A percentile compares a stretch with the other conserved stretches of the same genome.
Evolutionary conservation across 2,113 vertebrate species (phyloP).

Genomic region (Geococcyx californianus): DNA sequence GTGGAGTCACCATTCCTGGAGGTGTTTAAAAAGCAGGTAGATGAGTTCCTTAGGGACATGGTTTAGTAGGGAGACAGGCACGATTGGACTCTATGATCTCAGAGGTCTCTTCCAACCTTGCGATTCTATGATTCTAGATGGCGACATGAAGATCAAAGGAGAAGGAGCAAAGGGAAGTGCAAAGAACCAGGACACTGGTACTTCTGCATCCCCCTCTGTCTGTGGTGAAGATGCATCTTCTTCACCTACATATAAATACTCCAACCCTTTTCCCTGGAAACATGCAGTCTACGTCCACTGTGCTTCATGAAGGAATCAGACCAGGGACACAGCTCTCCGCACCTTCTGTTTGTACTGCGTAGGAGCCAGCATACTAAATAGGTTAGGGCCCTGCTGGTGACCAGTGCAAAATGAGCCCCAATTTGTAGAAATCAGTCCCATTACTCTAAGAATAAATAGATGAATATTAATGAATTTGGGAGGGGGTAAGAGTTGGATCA

Average conservation of each 20-base stretch:
- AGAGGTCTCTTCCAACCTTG: no score
- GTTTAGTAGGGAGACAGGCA: no score
- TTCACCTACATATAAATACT: background rate
- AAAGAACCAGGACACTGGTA: background rate
- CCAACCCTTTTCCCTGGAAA: background rate
- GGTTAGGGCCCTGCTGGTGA: background rate
- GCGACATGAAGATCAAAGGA: background rate
- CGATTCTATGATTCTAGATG: no score
- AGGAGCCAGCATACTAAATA: background rate
- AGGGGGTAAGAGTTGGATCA: background rate
- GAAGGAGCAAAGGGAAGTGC: background rate
- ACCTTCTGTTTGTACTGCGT: background rate
- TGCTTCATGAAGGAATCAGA: background rate
- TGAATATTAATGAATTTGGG: background rate
- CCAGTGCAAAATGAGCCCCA: background rate
- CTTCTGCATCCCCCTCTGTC: no score
- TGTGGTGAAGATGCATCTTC: background rate
- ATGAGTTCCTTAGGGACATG: no score
- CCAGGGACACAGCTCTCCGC: fast-evolving
- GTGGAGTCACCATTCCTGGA: no score
- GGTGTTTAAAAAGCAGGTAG: no score
- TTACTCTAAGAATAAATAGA: background rate
- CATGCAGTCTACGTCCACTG: fast-evolving
- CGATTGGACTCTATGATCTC: no score
- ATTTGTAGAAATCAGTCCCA: background rate